Percentiles rank a stretch among this genome's conserved stretches.
phyloP scores from a whole-genome alignment of 2,797 vertebrate genomes.

The Sebastes nivosus region DNA sequence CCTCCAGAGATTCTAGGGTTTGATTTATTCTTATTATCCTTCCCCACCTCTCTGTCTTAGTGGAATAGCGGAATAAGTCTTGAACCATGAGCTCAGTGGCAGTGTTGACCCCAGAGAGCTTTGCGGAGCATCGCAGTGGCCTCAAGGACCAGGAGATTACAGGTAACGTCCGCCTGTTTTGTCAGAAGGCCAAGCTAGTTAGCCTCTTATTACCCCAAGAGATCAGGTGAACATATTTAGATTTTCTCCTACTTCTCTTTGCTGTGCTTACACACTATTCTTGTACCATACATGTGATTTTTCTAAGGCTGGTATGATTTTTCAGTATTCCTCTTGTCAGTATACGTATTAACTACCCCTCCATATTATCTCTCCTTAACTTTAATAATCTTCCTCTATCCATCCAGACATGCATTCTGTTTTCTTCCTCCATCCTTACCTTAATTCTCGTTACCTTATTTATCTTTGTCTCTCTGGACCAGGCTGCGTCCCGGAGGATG shows the following conservation, averaged over 20 bases:
- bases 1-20: not conserved
- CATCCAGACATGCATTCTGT: not conserved
- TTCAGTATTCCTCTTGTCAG: not conserved
- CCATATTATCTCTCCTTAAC: not conserved
- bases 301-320: too few species aligned
- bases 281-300: not conserved
- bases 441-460: not conserved
- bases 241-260: not conserved
- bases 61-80: slow-evolving; percentile 84
- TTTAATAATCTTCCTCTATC: not conserved
- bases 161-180: slow-evolving; percentile 55
- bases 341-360: not conserved
- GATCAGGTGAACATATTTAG: not conserved
- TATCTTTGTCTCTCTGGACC: slow-evolving; percentile 9
- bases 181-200: not conserved
- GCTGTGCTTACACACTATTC: not conserved
- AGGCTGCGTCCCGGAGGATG: slow-evolving; percentile 85
- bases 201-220: not conserved
- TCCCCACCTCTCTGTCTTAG: slow-evolving; percentile 40
- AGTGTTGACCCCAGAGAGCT: slow-evolving; percentile 88
- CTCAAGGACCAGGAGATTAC: slow-evolving; percentile 82
- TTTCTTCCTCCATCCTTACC: not conserved
- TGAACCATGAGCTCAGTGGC: slow-evolving; percentile 88
- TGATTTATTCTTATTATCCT: not conserved
- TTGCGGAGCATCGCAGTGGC: slow-evolving; percentile 84